These are phyloP conservation scores for Lycophotia porphyrea DNA, from an alignment of 2,888 invertebrate genomes.

Conservation along the genomic window DNA sequence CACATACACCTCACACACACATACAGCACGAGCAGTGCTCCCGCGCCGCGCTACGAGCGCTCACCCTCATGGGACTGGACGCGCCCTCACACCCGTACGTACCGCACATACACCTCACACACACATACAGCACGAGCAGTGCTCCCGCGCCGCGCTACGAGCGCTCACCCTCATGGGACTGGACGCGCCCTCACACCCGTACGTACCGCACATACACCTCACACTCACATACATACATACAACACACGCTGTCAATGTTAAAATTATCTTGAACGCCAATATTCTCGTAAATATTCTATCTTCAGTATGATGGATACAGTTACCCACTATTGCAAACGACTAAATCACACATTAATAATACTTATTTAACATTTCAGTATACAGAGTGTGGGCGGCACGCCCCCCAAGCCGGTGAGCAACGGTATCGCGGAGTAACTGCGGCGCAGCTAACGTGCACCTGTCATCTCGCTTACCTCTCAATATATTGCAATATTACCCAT, in stretches of 20 bases:
- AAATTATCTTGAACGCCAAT: too few relatives aligned
- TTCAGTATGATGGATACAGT: neutral
- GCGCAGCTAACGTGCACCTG: slow-evolving; percentile 29
- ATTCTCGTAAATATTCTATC: too few relatives aligned
- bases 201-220: neutral
- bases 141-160: slow-evolving; percentile 3
- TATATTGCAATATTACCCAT: slow-evolving; percentile 80
- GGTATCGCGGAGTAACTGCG: slow-evolving; percentile 80
- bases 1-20: neutral
- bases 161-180: slow-evolving; percentile 11
- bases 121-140: neutral
- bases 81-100: slow-evolving; percentile 9
- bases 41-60: neutral
- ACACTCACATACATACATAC: too few relatives aligned
- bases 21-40: slow-evolving; percentile 1
- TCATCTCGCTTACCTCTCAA: slow-evolving; percentile 55
- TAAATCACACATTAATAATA: too few relatives aligned
- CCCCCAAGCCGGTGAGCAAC: slow-evolving; percentile 78
- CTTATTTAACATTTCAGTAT: slow-evolving; percentile 68
- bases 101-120: neutral
- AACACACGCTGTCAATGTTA: too few relatives aligned
- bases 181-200: slow-evolving; percentile 7
- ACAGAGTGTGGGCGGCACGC: slow-evolving; percentile 68
- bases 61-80: slow-evolving; percentile 4
- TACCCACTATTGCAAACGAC: too few relatives aligned